These are phyloP conservation scores for Psephotus haematonotus DNA, from an alignment of 2,113 vertebrate genomes.

Conservation along the genomic window DNA sequence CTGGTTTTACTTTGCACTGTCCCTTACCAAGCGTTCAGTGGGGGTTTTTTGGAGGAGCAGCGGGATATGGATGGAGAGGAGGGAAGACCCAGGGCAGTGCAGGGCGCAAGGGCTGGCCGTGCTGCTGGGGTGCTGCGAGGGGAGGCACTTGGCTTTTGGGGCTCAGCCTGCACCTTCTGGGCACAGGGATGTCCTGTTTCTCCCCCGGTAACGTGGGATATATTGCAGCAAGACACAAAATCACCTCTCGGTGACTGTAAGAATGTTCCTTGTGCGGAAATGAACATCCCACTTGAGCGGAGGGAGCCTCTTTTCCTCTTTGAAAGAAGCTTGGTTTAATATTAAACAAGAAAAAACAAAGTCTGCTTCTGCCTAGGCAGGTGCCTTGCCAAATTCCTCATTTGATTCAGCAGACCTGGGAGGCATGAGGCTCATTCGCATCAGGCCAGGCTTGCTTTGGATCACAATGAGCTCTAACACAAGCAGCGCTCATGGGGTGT, in stretches of 20 bases:
- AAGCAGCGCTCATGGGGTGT: neutral
- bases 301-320: neutral
- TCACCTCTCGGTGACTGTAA: fast-evolving
- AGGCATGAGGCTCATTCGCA: neutral
- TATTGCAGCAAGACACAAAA: neutral
- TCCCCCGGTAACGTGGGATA: fast-evolving
- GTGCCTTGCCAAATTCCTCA: neutral
- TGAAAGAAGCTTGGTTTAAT: neutral
- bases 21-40: neutral
- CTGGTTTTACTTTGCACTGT: neutral
- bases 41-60: neutral
- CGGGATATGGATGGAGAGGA: neutral
- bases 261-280: neutral
- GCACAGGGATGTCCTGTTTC: neutral
- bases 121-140: neutral
- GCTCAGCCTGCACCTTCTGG: neutral
- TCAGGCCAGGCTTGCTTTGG: neutral
- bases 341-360: neutral
- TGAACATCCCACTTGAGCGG: neutral
- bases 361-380: neutral
- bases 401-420: neutral
- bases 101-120: neutral
- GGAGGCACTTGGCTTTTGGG: neutral
- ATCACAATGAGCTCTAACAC: neutral
- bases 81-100: neutral